phyloP scores from a whole-genome alignment of 2,113 vertebrate genomes.

The Corydoras maculifer region DNA sequence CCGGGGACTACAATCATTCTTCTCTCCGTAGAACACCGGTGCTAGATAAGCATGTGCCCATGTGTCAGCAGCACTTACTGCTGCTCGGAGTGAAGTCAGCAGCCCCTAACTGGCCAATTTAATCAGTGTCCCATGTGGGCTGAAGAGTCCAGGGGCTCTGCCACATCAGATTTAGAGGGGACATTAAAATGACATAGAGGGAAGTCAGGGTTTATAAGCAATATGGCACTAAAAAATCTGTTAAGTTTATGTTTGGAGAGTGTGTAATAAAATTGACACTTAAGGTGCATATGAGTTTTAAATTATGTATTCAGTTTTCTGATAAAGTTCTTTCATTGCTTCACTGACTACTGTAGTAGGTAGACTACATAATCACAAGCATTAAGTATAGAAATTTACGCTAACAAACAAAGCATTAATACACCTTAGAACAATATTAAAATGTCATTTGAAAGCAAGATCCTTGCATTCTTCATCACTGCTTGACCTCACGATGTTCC shows the following conservation, averaged over 20 bases:
- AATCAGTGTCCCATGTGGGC: conserved; percentile 32
- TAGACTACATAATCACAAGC: too few relatives aligned
- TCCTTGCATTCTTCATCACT: neutral
- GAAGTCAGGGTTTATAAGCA: neutral
- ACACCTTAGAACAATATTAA: too few relatives aligned
- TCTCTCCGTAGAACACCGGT: conserved; percentile 12
- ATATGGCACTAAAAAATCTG: neutral
- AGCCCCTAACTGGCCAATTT: conserved; percentile 26
- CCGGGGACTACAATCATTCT: conserved; percentile 9
- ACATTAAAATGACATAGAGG: conserved; percentile 9
- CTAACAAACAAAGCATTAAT: too few relatives aligned
- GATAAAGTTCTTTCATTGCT: neutral
- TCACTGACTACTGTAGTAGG: neutral
- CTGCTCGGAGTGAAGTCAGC: conserved; percentile 1
- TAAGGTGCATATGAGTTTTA: neutral
- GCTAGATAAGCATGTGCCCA: conserved; percentile 30
- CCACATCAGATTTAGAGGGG: conserved; percentile 13
- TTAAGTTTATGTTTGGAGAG: neutral
- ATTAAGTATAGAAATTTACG: too few relatives aligned
- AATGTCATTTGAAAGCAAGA: neutral
- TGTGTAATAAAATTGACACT: too few relatives aligned
- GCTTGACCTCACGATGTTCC: neutral
- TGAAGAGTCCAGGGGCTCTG: conserved; percentile 16
- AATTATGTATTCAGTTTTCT: neutral
- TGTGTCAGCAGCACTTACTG: conserved; percentile 20